Percentiles rank a stretch among this genome's conserved stretches.
Conservation (phyloP, 2,113 vertebrate genomes). For the Atherinomorus stipes region DNA sequence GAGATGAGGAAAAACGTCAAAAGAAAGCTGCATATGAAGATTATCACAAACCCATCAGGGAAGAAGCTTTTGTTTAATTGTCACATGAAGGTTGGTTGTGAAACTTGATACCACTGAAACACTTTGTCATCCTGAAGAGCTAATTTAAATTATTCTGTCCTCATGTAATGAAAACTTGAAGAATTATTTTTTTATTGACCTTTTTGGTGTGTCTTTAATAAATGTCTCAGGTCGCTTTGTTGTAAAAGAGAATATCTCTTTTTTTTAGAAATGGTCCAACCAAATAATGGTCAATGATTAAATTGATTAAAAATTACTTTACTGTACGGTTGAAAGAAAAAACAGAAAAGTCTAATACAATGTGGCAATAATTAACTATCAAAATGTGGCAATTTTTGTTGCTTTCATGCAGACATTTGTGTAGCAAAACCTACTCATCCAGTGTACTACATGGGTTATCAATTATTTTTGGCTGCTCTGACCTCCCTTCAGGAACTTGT, state of each 20-base stretch:
- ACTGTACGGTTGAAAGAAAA: background rate
- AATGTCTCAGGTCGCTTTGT: background rate
- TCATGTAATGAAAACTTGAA: background rate
- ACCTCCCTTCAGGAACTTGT: background rate
- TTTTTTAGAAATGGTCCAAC: background rate
- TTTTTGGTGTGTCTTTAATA: background rate
- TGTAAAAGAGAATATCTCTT: background rate
- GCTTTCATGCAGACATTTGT: background rate
- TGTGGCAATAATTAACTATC: background rate
- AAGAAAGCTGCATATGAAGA: slow-evolving; percentile 81
- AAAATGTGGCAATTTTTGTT: background rate
- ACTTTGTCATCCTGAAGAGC: background rate
- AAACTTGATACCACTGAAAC: background rate
- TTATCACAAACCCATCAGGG: slow-evolving; percentile 84
- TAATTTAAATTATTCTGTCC: slow-evolving; percentile 8
- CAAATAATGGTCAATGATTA: background rate
- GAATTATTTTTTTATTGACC: background rate
- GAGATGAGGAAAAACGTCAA: slow-evolving; percentile 84
- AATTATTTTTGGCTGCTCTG: background rate
- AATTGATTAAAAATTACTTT: background rate
- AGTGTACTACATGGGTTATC: background rate
- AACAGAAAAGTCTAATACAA: background rate
- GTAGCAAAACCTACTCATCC: background rate
- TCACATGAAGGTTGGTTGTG: background rate
- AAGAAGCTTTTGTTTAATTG: slow-evolving; percentile 85